Conservation (phyloP, 2,113 vertebrate species). For the Lucifuga dentata region DNA sequence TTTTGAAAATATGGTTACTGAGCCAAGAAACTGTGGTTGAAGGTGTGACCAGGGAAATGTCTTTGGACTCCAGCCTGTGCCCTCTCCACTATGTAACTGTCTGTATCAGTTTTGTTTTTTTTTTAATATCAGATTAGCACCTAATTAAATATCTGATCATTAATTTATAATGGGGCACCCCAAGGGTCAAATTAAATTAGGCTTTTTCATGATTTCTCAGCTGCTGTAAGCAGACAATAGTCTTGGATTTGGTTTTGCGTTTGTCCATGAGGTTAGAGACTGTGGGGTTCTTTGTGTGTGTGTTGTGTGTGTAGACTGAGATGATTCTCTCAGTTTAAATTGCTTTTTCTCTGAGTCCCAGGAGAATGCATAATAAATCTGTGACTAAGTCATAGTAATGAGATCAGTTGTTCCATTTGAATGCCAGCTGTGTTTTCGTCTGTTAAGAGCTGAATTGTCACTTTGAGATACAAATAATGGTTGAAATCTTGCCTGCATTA, state of each 20-base stretch:
- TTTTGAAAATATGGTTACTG: conserved; percentile 4
- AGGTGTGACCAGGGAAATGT: conserved; percentile 40
- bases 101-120: conserved; percentile 61
- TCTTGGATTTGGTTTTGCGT: conserved; percentile 60
- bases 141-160: conserved; percentile 76
- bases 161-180: conserved; percentile 62
- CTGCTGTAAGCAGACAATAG: conserved; percentile 52
- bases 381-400: conserved; percentile 49
- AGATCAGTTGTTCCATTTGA: conserved; percentile 30
- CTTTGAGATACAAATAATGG: conserved; percentile 29
- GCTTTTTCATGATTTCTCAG: conserved; percentile 57
- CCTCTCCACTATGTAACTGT: conserved; percentile 52
- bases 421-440: conserved; percentile 22
- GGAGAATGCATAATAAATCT: conserved; percentile 63
- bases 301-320: conserved; percentile 32
- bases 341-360: conserved; percentile 53
- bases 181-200: conserved; percentile 72
- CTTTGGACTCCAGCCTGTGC: conserved; percentile 34
- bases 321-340: conserved; percentile 53
- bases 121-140: conserved; percentile 78
- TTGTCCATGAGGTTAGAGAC: conserved; percentile 47
- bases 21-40: conserved; percentile 22
- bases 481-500: conserved; percentile 34
- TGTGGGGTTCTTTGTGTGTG: conserved; percentile 25
- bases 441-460: conserved; percentile 9